Conservation (phyloP, 37 sponge, comb jelly and placozoan genomes). For the Chondrilla cf. caribensis region DNA sequence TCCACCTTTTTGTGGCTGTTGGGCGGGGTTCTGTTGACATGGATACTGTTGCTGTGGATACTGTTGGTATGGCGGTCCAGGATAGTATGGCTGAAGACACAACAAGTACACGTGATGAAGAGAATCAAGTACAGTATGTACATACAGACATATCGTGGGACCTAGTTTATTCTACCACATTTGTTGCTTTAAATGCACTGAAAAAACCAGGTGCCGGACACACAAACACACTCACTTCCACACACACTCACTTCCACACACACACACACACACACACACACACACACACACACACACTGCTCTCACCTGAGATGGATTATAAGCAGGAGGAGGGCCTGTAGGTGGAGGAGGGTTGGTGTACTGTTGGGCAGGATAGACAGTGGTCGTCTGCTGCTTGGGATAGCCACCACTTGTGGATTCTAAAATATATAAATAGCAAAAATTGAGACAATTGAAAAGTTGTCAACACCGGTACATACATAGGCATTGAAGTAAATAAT, state of each 20-base stretch:
- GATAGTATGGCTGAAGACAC: background rate
- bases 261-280: constrained; percentile 13
- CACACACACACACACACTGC: background rate
- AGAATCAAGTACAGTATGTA: background rate
- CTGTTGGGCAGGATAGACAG: constrained; percentile 5
- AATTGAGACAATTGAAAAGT: no score
- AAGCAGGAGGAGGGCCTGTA: background rate
- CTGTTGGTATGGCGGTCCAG: background rate
- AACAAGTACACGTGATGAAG: background rate
- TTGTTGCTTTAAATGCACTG: no score
- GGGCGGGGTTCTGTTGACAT: background rate
- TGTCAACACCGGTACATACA: no score
- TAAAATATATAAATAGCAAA: no score
- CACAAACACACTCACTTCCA: no score
- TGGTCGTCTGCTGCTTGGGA: background rate
- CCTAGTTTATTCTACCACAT: no score
- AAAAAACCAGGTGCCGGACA: no score
- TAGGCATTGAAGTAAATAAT: no score
- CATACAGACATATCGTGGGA: background rate
- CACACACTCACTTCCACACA: background rate
- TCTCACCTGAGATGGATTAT: background rate
- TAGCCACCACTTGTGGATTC: background rate
- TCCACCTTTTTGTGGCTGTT: background rate
- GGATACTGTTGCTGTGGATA: no score
- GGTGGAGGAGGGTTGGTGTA: background rate